These are phyloP conservation scores for Agraylea sexmaculata DNA, from an alignment of 1,140 invertebrate species.

Conservation along the genomic window DNA sequence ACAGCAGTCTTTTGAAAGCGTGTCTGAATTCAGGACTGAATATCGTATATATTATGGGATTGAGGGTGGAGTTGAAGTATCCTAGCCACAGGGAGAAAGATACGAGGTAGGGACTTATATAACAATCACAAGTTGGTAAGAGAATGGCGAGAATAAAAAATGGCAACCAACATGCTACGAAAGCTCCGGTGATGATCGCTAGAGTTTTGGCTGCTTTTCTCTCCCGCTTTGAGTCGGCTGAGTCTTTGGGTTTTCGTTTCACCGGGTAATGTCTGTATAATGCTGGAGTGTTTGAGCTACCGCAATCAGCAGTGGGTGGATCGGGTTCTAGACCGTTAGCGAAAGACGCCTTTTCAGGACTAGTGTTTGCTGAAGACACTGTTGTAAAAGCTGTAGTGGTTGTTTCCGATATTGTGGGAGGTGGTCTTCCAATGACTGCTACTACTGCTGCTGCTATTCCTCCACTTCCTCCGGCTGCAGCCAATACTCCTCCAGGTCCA, in stretches of 20 bases:
- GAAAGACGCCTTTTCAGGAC: constrained; percentile 53
- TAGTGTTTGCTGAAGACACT: constrained; percentile 56
- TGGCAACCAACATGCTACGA: constrained; percentile 80
- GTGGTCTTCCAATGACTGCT: constrained; percentile 54
- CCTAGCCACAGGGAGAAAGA: constrained; percentile 70
- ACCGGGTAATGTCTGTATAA: constrained; percentile 37
- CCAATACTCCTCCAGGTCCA: constrained; percentile 37
- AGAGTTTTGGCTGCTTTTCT: constrained; percentile 84
- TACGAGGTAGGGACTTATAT: constrained; percentile 45
- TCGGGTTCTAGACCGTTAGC: constrained; percentile 57
- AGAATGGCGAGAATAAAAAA: constrained; percentile 83
- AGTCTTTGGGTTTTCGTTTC: constrained; percentile 50
- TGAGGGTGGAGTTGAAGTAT: constrained; percentile 82
- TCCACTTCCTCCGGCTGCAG: constrained; percentile 48
- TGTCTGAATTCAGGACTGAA: constrained; percentile 81
- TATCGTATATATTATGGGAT: constrained; percentile 81
- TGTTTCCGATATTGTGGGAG: constrained; percentile 56
- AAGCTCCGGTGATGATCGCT: constrained; percentile 82
- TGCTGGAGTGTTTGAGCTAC: constrained; percentile 25
- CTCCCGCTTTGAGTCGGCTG: constrained; percentile 70
- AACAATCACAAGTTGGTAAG: constrained; percentile 56
- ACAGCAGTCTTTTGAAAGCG: constrained; percentile 74
- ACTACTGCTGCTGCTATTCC: constrained; percentile 61
- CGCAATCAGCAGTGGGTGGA: constrained; percentile 46
- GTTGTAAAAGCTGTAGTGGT: constrained; percentile 50